Evolutionary conservation across 1,140 invertebrate species (phyloP).

Genomic region (Andrena cerasifolii): DNA sequence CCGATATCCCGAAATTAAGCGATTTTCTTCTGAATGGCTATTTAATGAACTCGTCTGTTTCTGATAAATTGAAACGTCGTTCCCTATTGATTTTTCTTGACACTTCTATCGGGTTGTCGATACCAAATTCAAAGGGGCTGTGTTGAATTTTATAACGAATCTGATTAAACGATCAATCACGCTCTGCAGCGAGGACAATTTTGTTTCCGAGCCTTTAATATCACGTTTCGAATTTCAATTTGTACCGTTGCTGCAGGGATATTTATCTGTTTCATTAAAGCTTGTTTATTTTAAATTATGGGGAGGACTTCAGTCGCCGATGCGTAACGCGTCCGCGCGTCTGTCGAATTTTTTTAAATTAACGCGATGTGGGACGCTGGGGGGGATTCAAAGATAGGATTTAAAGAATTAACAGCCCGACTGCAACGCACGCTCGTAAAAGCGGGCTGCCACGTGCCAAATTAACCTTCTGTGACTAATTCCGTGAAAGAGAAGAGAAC

Average conservation of each 20-base stretch:
- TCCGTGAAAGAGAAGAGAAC: neutral
- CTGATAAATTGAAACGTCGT: neutral
- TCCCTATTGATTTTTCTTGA: neutral
- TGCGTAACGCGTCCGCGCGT: too few relatives aligned
- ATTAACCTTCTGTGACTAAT: conserved; percentile 17
- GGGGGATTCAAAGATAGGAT: neutral
- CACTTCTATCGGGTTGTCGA: neutral
- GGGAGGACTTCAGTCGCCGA: too few relatives aligned
- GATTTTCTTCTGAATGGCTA: neutral
- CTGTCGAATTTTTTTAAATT: neutral
- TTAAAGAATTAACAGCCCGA: neutral
- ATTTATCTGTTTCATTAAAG: too few relatives aligned
- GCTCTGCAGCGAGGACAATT: too few relatives aligned
- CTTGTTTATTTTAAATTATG: too few relatives aligned
- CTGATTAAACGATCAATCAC: neutral
- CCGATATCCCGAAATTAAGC: neutral
- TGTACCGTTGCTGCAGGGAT: too few relatives aligned
- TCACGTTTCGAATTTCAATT: too few relatives aligned
- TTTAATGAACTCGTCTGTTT: neutral
- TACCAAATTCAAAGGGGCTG: neutral
- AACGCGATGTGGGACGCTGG: neutral
- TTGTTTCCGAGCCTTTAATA: too few relatives aligned
- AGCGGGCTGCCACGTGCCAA: neutral
- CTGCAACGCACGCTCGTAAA: neutral
- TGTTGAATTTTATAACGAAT: neutral